A percentile compares a stretch with the other conserved stretches of the same genome.
Conservation (phyloP, 2,113 vertebrate species). For the Herpetotheres cachinnans region DNA sequence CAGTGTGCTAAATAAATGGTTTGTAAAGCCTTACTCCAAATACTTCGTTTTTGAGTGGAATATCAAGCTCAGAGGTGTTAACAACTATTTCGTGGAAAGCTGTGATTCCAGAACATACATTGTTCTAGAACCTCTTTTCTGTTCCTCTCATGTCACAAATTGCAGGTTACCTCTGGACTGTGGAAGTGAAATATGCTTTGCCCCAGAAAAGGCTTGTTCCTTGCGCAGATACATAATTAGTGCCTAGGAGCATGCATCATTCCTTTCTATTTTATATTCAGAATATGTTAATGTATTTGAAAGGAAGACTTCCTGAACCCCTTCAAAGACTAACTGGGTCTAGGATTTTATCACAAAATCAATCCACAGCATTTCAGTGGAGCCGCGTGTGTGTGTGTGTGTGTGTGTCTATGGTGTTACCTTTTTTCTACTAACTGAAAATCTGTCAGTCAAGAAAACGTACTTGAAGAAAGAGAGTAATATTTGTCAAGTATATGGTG, state of each 20-base stretch:
- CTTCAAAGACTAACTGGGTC: not conserved
- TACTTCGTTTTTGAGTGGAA: not conserved
- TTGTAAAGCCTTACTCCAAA: not conserved
- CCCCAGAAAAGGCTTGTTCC: not conserved
- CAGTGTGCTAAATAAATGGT: not conserved
- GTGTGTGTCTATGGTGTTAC: rapidly evolving
- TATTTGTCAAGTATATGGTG: rapidly evolving
- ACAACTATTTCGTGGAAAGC: not conserved
- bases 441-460: not conserved
- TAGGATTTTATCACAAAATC: not conserved
- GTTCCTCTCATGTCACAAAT: not conserved
- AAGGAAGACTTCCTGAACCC: not conserved
- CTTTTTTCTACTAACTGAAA: not conserved
- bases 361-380: not conserved
- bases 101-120: not conserved
- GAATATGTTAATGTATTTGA: not conserved
- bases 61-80: not conserved
- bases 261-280: not conserved
- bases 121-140: not conserved
- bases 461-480: rapidly evolving
- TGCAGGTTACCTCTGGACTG: not conserved
- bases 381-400: rapidly evolving
- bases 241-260: not conserved
- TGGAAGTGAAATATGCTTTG: not conserved
- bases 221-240: not conserved